A percentile compares a stretch with the other conserved stretches of the same genome.
Evolutionary conservation across 2,113 vertebrate genomes (phyloP).

Genomic region (Sinocyclocheilus grahami): DNA sequence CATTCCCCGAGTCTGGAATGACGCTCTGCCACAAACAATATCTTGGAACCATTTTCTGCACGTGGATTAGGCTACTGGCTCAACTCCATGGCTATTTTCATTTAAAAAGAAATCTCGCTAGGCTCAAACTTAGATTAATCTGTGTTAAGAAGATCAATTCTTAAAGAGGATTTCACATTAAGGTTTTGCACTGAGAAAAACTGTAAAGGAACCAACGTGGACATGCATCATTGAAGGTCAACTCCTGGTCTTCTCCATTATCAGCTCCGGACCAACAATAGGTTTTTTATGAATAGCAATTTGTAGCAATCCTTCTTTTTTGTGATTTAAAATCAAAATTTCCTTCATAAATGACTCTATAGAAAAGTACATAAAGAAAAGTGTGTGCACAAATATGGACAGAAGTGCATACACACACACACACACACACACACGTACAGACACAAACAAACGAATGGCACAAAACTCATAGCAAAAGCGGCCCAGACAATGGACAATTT

Average conservation of each 20-base stretch:
- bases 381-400: not conserved
- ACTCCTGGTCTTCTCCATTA: not conserved
- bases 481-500: not conserved
- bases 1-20: constrained; percentile 15
- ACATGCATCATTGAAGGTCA: not conserved
- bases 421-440: not conserved
- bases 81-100: constrained; percentile 17
- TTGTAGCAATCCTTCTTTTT: not conserved
- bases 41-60: constrained; percentile 6
- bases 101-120: constrained; percentile 15
- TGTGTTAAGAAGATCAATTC: not conserved
- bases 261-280: not conserved
- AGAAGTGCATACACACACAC: not conserved
- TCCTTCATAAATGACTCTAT: not conserved
- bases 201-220: not conserved
- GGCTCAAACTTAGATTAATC: not conserved
- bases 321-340: not conserved
- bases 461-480: constrained; percentile 12
- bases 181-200: not conserved
- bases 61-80: constrained; percentile 24
- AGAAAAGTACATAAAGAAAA: constrained; percentile 16
- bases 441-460: constrained; percentile 34
- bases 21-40: not conserved
- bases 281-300: not conserved
- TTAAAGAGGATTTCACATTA: not conserved